Conservation (phyloP, 2,888 invertebrate species). For the Sepioteuthis lessoniana region DNA sequence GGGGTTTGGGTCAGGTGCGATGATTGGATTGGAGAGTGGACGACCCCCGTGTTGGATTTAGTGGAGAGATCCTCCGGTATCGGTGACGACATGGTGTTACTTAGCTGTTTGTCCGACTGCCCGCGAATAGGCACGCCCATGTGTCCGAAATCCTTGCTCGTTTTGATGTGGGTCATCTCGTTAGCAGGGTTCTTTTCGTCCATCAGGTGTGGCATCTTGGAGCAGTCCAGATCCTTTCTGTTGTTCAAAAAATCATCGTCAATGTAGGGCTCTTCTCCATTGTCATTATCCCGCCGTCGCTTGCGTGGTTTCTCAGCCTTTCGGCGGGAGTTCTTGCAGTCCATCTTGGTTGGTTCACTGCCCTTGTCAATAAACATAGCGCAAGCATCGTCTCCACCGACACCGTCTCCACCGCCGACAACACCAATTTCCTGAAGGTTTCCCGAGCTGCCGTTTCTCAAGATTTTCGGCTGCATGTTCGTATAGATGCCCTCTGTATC, state of each 20-base stretch:
- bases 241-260: constrained; percentile 35
- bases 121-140: not conserved
- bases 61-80: constrained; percentile 60
- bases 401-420: constrained; percentile 13
- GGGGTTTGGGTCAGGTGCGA: not conserved
- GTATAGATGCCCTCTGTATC: not conserved
- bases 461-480: not conserved
- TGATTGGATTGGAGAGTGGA: constrained; percentile 47
- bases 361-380: not conserved
- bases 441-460: not conserved
- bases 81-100: constrained; percentile 51
- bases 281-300: constrained; percentile 64
- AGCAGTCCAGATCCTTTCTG: constrained; percentile 14
- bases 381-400: not conserved
- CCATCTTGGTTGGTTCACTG: constrained; percentile 51
- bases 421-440: too few species aligned
- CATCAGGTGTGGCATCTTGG: constrained; percentile 24
- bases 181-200: constrained; percentile 42
- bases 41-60: constrained; percentile 50
- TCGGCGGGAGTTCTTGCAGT: constrained; percentile 70
- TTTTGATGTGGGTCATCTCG: constrained; percentile 25
- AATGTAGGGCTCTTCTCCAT: constrained; percentile 48
- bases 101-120: constrained; percentile 42
- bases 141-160: not conserved
- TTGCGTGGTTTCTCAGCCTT: constrained; percentile 73